Conservation (phyloP, 64 coral and sea anemone species). For the Montipora foliosa region DNA sequence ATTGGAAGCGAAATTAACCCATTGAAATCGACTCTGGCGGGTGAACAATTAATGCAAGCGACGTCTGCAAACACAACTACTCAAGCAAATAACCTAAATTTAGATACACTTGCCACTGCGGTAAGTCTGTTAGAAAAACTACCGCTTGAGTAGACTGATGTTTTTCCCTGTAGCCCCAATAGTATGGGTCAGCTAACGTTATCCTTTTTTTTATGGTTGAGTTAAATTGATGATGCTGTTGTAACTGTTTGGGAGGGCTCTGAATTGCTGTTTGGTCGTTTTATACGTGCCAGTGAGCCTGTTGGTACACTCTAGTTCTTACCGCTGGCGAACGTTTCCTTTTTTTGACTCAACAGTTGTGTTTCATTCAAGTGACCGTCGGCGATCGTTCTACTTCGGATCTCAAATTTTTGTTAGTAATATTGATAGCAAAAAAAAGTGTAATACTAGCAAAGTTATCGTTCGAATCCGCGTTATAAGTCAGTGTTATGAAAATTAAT, state of each 20-base stretch:
- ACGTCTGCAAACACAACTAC: not conserved
- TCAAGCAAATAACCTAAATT: conserved; percentile 8
- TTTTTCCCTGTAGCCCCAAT: not conserved
- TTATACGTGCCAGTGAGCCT: not conserved
- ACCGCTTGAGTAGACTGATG: not conserved
- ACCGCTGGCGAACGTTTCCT: not conserved
- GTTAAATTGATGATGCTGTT: no score
- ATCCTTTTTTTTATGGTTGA: not conserved
- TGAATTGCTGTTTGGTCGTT: not conserved
- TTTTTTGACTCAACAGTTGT: not conserved
- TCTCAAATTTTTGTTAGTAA: not conserved
- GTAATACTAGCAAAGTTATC: not conserved
- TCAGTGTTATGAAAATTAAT: not conserved
- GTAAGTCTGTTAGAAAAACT: not conserved
- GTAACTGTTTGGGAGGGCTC: no score
- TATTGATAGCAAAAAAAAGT: not conserved
- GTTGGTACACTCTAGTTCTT: not conserved
- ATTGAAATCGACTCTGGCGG: not conserved
- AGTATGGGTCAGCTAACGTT: not conserved
- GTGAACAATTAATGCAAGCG: not conserved
- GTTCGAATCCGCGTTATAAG: not conserved
- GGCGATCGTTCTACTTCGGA: not conserved
- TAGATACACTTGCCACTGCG: not conserved
- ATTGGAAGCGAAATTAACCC: not conserved
- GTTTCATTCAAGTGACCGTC: not conserved